Evolutionary conservation across 2,797 vertebrate species (phyloP), one percentile per base, ranked within the genome.

Genomic region (Benthosema pterotum): DNA sequence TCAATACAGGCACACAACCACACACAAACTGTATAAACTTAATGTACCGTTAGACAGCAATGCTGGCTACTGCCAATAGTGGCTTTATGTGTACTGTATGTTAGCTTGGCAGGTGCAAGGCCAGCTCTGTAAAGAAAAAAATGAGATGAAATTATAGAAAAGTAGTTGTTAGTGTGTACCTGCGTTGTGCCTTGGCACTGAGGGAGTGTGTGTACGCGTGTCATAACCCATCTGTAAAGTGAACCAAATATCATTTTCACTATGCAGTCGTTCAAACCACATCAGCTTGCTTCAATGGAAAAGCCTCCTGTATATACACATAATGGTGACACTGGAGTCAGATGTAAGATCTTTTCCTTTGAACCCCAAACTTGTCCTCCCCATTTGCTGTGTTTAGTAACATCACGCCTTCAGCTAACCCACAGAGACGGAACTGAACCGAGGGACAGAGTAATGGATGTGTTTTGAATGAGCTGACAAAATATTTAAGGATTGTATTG

Each of bases 181-280:
- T 74, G 74, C 22, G 71, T 73, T 78, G 73, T 72, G 67, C 77
- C 74, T 77, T 62, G 68, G 65, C 81, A 77, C 55, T 17, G 13
- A 72, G 53, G 14, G 54, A 51, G 65, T 46, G 72, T 45, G 69
- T 45, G 69, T 4, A 74, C 19, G 74, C 69, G 62, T 74, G 64
- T 78, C 42, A 61, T 72, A 60, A 67, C 65, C 79, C 88, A 91
- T 90, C 76, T 93, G 89, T 93, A 92, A 46, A 85, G 77, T 92
- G 90, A 90, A 93, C 92, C 92, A 93, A 93, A 93, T 91, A 92
- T 88, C 83, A 88, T 89, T 83, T 87, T 90, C 88, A 91, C 92
- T 94, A 93, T 94, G 92, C 93, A 93, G 89, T 90, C 89, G 79
- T 88, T 90, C 81, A 88, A 83, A 85, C 78, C 82, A 79, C 74